A percentile compares a stretch with the other conserved stretches of the same genome.
These are phyloP conservation scores for Sturnira hondurensis DNA, from an alignment of 2,113 vertebrate genomes.

Conservation along the genomic window DNA sequence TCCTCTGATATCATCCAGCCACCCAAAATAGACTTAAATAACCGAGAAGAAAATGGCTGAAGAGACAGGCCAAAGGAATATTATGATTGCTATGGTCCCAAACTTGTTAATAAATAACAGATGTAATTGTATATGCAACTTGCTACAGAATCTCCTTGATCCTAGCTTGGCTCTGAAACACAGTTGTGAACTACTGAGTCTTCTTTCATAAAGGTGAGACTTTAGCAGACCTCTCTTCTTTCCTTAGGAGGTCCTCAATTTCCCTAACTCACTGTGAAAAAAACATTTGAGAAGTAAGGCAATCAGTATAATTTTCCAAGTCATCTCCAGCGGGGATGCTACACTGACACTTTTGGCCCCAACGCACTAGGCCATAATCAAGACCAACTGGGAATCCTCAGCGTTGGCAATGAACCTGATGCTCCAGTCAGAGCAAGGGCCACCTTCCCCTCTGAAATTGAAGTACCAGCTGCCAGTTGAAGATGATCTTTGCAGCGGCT, in stretches of 20 bases:
- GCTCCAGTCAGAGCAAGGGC: neutral
- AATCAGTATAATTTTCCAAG: neutral
- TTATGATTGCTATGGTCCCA: neutral
- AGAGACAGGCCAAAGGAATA: neutral
- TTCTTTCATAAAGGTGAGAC: neutral
- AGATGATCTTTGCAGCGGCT: neutral
- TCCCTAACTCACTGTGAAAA: neutral
- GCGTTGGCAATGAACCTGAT: neutral
- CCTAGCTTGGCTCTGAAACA: neutral
- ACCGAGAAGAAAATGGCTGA: neutral
- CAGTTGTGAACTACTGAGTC: neutral
- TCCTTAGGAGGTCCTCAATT: neutral
- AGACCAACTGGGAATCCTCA: neutral
- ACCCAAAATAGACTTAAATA: neutral
- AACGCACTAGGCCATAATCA: neutral
- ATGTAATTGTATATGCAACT: neutral
- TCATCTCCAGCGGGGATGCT: neutral
- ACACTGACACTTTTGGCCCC: neutral
- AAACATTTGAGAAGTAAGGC: neutral
- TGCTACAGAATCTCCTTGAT: neutral
- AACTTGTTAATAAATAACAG: neutral
- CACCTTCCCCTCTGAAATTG: neutral
- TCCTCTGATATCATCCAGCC: neutral
- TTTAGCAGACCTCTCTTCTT: neutral
- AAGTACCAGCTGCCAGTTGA: neutral